Evolutionary conservation across 2,888 invertebrate species (phyloP).

Genomic region (Eristalis arbustorum): DNA sequence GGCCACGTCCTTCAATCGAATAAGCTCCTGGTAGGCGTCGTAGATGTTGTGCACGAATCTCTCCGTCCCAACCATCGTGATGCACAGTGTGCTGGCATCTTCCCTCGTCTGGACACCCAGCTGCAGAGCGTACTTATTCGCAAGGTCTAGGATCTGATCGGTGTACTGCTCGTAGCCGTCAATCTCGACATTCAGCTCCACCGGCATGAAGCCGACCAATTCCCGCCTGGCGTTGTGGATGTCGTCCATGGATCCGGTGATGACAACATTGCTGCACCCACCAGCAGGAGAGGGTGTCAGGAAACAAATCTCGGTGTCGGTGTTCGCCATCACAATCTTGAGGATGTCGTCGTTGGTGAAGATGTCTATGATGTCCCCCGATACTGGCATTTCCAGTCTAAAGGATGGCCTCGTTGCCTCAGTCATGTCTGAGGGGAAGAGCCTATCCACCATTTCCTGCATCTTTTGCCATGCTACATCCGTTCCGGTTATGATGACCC

Average conservation of each 20-base stretch:
- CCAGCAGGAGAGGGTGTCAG: conserved; percentile 93
- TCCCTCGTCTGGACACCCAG: conserved; percentile 93
- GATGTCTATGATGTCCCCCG: conserved; percentile 94
- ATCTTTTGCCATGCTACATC: conserved; percentile 93
- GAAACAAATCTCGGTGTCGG: conserved; percentile 94
- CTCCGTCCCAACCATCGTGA: conserved; percentile 95
- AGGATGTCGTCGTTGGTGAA: conserved; percentile 91
- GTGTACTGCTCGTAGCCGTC: conserved; percentile 88
- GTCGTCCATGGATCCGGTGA: conserved; percentile 92
- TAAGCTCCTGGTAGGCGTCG: conserved; percentile 90
- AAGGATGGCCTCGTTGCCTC: conserved; percentile 84
- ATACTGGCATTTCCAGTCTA: conserved; percentile 89
- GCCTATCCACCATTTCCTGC: conserved; percentile 91
- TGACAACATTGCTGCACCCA: conserved; percentile 93
- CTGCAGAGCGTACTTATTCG: conserved; percentile 90
- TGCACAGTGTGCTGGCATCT: conserved; percentile 91
- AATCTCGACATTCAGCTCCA: conserved; percentile 96
- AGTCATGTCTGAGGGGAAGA: conserved; percentile 82
- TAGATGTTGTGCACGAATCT: conserved; percentile 92
- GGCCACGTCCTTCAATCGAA: conserved; percentile 75
- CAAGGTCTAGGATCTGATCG: conserved; percentile 84
- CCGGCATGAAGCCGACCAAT: conserved; percentile 93
- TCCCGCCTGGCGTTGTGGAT: conserved; percentile 95
- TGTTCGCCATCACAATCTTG: conserved; percentile 93
- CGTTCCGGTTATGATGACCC: conserved; percentile 93